Base-by-base conservation (phyloP, 1,140 invertebrate genomes). In the Pogonus chalceus region DNA sequence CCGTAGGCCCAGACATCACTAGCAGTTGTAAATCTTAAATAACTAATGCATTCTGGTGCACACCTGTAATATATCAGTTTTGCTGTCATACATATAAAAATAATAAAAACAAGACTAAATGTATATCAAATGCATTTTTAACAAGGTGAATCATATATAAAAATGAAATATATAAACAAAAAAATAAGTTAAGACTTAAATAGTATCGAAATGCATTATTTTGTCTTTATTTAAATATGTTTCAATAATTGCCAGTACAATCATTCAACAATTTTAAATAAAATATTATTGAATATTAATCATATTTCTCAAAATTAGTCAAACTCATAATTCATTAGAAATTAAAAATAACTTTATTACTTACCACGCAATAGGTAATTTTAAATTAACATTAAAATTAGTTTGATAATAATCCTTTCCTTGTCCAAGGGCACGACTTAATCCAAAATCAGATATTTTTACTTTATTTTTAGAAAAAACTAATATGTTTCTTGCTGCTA, bases 361-460 rank as follows among this genome's bases (percentile, higher is more conserved):
- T 78, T 72, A 88, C 96, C 96, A 99, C 0, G 96, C 96, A 63
- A 98, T 96, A 2, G 95, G 96, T 54, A 98, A 74, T 75, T 98
- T 98, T 20, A 98, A 78, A 76, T 96, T 96, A 4, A 96, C 92
- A 72, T 94, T 97, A 67, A 97, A 98, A 74, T 98, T 97, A 1
- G 92, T 96, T 72, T 98, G 92, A 69, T 98, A 99, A 69, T 99
- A 99, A 72, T 99, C 95, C 72, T 98, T 97, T 4, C 94, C 96
- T 49, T 96, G 90, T 7, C 95, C 94, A n/a, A 98, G 70, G 0
- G 93, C 92, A 51, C 95, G 76, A 0, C 94, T 97, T 23, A 99
- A 69, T 2, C 96, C 96, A 71, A 98, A 98, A 71, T 98, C 96
- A 7, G 94, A 97, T 31, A 99, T 98, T 77, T 98, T 98, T 0